Base-by-base conservation (phyloP, 2,113 vertebrate genomes). In the Anser brachyrhynchus region DNA sequence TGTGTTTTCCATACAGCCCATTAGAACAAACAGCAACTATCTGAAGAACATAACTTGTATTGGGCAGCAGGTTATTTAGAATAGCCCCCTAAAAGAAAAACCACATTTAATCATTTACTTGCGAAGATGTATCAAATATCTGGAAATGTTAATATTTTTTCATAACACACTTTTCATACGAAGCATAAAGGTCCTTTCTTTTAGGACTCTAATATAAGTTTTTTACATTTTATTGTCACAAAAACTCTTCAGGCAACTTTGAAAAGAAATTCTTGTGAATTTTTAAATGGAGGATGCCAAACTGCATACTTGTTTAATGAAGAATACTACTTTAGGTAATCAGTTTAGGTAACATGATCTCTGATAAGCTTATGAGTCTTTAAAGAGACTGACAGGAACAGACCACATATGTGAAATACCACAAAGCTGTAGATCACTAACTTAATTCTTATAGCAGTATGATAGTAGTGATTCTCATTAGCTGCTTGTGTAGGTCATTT, bases 21-120 rank as follows among this genome's bases (percentile, higher is more conserved):
- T 99, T 99, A 94, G 98, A 98, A 96, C 99, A 99, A 92, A 99
- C 97, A 49, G 99, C 99, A 96, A 99, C 99, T 96, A 99, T 99
- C 96, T 99, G 99, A 87, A 99, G 97, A 96, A 98, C 98, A 22
- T 99, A 99, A 98, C 98, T 99, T 93, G 98, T 98, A 93, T 99
- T 99, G 95, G 99, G 97, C 57, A 98, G 61, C 79, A 99, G 97
- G 93, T 99, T 98, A 78, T 98, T 98, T 52, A 99, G 97, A 96
- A 99, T 99, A 72, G 99, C 99, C 41, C 99, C 99, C 99, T 99
- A 96, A 94, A 98, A 98, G 61, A 96, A 69, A 97, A 94, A 96
- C 0, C 14, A 75, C 4, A 33, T 69, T 90, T 89, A 78, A 94
- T 87, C 16, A 96, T 35, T 95, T 66, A 77, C 55, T 64, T 92